Conservation (phyloP, 2,888 invertebrate species). For the Cordylochernes scorpioides region DNA sequence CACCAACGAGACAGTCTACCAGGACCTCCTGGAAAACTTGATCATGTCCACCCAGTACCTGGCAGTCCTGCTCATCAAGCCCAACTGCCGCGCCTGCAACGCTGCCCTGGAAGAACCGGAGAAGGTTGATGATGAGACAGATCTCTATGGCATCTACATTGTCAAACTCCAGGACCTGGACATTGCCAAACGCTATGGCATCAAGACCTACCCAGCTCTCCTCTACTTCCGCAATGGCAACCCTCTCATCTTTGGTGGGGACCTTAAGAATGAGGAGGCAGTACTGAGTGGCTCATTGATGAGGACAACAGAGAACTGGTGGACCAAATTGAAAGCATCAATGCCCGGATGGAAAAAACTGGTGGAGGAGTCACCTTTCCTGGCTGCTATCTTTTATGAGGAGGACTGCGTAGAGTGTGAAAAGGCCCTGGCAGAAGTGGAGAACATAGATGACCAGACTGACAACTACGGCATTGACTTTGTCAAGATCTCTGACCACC, state of each 20-base stretch:
- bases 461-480: constrained; percentile 41
- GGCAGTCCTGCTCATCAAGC: constrained; percentile 74
- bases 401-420: constrained; percentile 7
- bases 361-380: constrained; percentile 52
- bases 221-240: constrained; percentile 71
- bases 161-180: constrained; percentile 75
- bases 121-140: constrained; percentile 52
- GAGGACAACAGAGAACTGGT: constrained; percentile 75
- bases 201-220: constrained; percentile 73
- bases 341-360: constrained; percentile 60
- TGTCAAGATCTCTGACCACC: constrained; percentile 58
- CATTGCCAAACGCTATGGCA: constrained; percentile 68
- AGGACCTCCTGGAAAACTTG: constrained; percentile 63
- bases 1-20: constrained; percentile 62
- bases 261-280: constrained; percentile 66
- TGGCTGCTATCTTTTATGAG: constrained; percentile 35
- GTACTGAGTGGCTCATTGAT: constrained; percentile 77
- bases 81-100: constrained; percentile 71
- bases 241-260: constrained; percentile 53
- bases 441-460: constrained; percentile 18
- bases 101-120: constrained; percentile 62
- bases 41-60: constrained; percentile 72
- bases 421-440: constrained; percentile 12
- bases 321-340: constrained; percentile 77
- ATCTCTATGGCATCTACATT: constrained; percentile 74